These are phyloP conservation scores for Mustela lutreola DNA, from an alignment of 2,113 vertebrate species.

Conservation along the genomic window DNA sequence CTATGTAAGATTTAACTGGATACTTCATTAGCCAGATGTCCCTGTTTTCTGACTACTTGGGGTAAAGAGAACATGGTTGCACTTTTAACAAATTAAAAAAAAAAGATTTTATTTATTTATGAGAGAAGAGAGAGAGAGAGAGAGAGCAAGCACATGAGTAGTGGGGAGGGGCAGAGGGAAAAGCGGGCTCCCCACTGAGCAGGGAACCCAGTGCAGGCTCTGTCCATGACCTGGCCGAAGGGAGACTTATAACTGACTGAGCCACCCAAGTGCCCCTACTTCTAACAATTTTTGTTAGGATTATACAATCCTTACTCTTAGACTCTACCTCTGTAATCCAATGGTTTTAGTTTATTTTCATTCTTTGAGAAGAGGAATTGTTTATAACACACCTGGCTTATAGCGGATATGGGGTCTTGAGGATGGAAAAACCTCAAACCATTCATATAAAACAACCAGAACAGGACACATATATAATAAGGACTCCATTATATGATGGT, in stretches of 20 bases:
- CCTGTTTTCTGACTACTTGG: not conserved
- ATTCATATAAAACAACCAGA: not conserved
- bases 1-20: not conserved
- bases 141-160: not conserved
- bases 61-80: not conserved
- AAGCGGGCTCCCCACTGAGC: not conserved
- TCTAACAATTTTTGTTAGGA: not conserved
- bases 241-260: not conserved
- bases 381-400: not conserved
- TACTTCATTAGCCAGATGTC: not conserved
- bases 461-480: not conserved
- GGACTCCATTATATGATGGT: not conserved
- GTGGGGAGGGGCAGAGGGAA: not conserved
- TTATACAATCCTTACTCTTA: not conserved
- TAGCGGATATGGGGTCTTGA: not conserved
- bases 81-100: slow-evolving; percentile 5
- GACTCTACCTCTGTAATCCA: not conserved
- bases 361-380: not conserved
- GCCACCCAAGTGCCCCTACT: not conserved
- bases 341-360: not conserved
- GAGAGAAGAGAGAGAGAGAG: not conserved
- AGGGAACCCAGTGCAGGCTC: not conserved
- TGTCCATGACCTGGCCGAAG: not conserved
- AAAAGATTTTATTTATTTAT: not conserved
- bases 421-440: not conserved